Base-by-base conservation (phyloP, 1,140 invertebrate genomes). In the Bombus turneri region DNA sequence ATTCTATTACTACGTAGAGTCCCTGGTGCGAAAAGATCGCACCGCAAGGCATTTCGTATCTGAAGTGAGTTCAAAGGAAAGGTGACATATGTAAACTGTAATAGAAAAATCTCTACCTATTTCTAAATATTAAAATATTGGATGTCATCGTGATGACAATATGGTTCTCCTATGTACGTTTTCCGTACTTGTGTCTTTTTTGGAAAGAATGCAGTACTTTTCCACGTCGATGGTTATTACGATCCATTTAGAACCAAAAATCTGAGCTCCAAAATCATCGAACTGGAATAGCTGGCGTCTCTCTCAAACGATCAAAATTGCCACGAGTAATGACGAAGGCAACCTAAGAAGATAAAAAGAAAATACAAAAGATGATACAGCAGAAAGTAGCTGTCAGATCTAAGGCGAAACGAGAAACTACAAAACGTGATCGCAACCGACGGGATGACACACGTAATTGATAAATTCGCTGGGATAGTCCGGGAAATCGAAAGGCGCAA, bases 371-470 rank as follows among this genome's bases (percentile, higher is more conserved):
- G 57, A 4, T 25, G 39, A 47, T 8, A 28, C 62, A 1, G 18
- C 28, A 37, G 43, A 22, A 68, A 83, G 34, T 41, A 59, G 72
- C 74, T 66, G 72, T 68, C 81, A 59, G 31, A 9, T 31, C 5
- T 10, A 25, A 8, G 34, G 39, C 62, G 57, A 74, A 62, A 34
- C 31, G 73, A 0, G 78, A 69, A 75, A 87, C 73, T 4, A n/a
- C 12, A 57, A 66, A 62, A 62, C 64, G 71, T 37, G 25, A 81
- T 85, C 72, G 87, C 81, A 64, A 53, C n/a, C 73, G 72, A 62
- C 37, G n/a, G 76, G n/a, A 47, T 10, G 82, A 81, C 81, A 81
- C 68, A 73, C 81, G 85, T 85, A 88, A 88, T 88, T 88, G 82
- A 85, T 81, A 88, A 39, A 71, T 66, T 77, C 25, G 62, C 25